These are phyloP conservation scores for Alligator sinensis DNA, from an alignment of 2,113 vertebrate species.

Conservation along the genomic window DNA sequence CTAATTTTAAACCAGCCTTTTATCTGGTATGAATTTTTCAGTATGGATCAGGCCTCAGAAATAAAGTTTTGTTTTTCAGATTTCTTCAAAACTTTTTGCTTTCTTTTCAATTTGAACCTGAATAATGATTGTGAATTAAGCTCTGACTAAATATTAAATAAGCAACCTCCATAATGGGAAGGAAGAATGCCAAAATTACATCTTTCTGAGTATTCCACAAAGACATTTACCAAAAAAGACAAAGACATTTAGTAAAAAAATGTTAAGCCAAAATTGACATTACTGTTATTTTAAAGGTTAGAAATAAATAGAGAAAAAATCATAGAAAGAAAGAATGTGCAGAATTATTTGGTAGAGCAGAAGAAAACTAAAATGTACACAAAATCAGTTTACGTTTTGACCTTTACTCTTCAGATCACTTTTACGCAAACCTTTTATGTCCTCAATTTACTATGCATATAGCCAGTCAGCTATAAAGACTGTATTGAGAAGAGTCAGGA, in stretches of 20 bases:
- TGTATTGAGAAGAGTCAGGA: neutral
- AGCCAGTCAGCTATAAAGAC: accelerated
- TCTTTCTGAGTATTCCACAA: conserved; percentile 10
- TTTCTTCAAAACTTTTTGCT: conserved; percentile 29
- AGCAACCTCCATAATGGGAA: conserved; percentile 30
- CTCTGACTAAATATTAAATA: neutral
- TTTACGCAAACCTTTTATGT: neutral
- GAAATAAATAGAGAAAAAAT: neutral
- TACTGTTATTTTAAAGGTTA: neutral
- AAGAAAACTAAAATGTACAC: neutral
- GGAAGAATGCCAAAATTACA: neutral
- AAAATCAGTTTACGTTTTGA: neutral
- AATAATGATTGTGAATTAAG: conserved; percentile 16
- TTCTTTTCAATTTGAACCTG: conserved; percentile 25
- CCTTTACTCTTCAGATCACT: neutral
- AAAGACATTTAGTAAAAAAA: neutral
- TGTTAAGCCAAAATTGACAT: neutral
- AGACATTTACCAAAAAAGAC: neutral
- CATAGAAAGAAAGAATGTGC: neutral
- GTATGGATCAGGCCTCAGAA: neutral
- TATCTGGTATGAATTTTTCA: conserved; percentile 22
- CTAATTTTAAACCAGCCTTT: conserved; percentile 14
- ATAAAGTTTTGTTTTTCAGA: conserved; percentile 32
- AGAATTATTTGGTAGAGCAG: neutral
- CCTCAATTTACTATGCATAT: neutral